phyloP scores from a whole-genome alignment of 2,113 vertebrate genomes.

The Mus spicilegus region DNA sequence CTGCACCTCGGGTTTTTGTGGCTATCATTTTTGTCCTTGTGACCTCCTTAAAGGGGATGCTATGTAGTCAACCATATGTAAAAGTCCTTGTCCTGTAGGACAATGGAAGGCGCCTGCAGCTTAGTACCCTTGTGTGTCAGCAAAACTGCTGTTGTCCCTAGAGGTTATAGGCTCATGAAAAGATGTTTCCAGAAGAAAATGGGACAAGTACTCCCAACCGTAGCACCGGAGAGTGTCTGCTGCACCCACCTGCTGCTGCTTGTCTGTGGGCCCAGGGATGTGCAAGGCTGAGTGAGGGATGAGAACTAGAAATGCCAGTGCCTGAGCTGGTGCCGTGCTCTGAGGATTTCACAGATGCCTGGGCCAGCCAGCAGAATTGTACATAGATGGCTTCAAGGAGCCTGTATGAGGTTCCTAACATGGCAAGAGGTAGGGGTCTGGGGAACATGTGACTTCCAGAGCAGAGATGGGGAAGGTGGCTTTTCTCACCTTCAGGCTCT shows the following conservation, averaged over 20 bases:
- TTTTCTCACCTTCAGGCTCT: neutral
- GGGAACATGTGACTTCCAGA: neutral
- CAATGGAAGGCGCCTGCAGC: neutral
- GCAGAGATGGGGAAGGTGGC: neutral
- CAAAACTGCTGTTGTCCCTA: neutral
- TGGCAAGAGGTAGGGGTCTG: rapidly evolving
- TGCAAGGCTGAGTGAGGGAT: neutral
- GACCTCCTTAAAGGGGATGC: neutral
- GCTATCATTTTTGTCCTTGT: neutral
- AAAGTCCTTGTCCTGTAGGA: neutral
- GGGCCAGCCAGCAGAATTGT: neutral
- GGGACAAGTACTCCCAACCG: neutral
- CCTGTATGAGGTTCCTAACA: neutral
- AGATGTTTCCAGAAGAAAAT: neutral
- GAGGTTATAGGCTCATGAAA: neutral
- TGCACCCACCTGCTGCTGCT: no score
- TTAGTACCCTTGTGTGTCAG: neutral
- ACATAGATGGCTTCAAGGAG: neutral
- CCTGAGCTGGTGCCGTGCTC: neutral
- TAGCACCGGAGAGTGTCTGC: neutral
- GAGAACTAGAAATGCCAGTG: neutral
- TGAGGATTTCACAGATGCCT: neutral
- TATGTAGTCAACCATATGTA: neutral
- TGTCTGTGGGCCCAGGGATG: neutral
- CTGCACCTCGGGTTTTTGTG: neutral